These are phyloP conservation scores for Bufo bufo DNA, from an alignment of 2,113 vertebrate species.

Conservation along the genomic window DNA sequence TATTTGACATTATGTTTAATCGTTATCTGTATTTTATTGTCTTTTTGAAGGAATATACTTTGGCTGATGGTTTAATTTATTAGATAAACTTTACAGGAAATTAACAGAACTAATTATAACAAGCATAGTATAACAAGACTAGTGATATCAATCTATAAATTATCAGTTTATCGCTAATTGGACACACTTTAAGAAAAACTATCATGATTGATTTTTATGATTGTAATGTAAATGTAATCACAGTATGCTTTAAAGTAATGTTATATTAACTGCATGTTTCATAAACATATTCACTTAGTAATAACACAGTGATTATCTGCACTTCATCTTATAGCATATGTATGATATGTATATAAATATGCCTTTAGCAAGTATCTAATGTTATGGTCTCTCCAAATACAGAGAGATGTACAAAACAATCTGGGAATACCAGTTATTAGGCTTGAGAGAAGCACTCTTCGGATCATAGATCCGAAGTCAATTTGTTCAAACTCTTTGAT, in stretches of 20 bases:
- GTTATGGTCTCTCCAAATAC: background rate
- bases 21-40: slow-evolving; percentile 55
- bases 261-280: background rate
- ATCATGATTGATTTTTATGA: slow-evolving; percentile 31
- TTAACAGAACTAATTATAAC: slow-evolving; percentile 37
- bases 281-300: background rate
- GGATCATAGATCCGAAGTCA: too few relatives aligned
- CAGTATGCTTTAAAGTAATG: background rate
- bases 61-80: slow-evolving; percentile 43
- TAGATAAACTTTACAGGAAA: slow-evolving; percentile 35
- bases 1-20: slow-evolving; percentile 57
- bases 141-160: background rate
- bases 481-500: too few relatives aligned
- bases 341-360: background rate
- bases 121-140: slow-evolving; percentile 5
- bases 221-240: slow-evolving; percentile 16
- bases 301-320: background rate
- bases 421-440: background rate
- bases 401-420: background rate
- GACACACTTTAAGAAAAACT: background rate
- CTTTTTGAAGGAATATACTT: slow-evolving; percentile 54
- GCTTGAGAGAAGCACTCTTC: too few relatives aligned
- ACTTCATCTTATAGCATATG: background rate
- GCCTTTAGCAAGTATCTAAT: background rate
- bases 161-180: slow-evolving; percentile 27